Evolutionary conservation across 2,113 vertebrate species (phyloP).

Genomic region (Alexandromys fortis): DNA sequence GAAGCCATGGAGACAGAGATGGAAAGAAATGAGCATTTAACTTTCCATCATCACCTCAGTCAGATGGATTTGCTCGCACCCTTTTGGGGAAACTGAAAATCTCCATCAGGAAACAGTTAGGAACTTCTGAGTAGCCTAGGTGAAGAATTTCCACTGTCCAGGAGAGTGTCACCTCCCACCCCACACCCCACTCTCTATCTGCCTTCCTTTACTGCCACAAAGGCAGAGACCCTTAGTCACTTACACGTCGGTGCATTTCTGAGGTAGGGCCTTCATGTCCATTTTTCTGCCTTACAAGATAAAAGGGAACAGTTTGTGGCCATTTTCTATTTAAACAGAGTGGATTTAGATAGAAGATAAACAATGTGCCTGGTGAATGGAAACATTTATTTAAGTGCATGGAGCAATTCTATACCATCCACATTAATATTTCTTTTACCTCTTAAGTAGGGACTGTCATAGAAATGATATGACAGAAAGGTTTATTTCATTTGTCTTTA

Average conservation of each 20-base stretch:
- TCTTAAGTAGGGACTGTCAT: background rate
- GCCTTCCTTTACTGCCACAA: background rate
- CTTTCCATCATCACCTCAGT: slow-evolving; percentile 5
- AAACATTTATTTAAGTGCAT: slow-evolving; percentile 45
- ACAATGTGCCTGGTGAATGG: background rate
- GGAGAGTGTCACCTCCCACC: slow-evolving; percentile 23
- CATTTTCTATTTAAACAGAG: slow-evolving; percentile 64
- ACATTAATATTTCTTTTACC: background rate
- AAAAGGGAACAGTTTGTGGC: slow-evolving; percentile 59
- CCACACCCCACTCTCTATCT: background rate
- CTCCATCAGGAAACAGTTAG: background rate
- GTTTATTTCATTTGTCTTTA: background rate
- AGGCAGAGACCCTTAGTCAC: slow-evolving; percentile 61
- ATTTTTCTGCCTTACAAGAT: slow-evolving; percentile 63
- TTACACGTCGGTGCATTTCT: slow-evolving; percentile 13
- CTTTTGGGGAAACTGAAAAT: background rate
- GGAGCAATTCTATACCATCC: background rate
- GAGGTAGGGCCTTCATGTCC: background rate
- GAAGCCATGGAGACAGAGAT: background rate
- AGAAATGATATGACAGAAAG: background rate
- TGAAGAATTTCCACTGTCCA: slow-evolving; percentile 15
- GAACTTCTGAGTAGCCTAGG: background rate
- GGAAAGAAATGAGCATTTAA: background rate
- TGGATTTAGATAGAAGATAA: slow-evolving; percentile 53
- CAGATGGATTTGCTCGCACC: background rate